Conservation (phyloP, 2,797 vertebrate species). For the Clarias laeviceps region DNA sequence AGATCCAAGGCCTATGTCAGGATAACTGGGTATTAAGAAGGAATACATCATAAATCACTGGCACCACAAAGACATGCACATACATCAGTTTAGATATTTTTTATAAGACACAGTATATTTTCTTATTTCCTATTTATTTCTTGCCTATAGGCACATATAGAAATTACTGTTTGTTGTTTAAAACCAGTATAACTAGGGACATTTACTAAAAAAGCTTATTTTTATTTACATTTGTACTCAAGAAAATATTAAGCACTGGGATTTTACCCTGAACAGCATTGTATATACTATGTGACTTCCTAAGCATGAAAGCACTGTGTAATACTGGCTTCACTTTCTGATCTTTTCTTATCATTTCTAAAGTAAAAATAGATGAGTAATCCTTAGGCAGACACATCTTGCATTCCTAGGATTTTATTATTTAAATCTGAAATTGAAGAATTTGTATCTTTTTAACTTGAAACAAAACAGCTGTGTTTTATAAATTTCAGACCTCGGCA, state of each 20-base stretch:
- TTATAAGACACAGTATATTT: neutral
- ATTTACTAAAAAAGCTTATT: neutral
- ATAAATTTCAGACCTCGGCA: neutral
- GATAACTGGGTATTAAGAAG: neutral
- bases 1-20: neutral
- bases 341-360: conserved; percentile 32
- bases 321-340: conserved; percentile 15
- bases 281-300: neutral
- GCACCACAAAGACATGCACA: neutral
- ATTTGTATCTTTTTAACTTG: neutral
- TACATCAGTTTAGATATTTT: neutral
- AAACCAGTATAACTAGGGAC: too few relatives aligned
- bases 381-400: conserved; percentile 19
- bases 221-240: neutral
- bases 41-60: neutral
- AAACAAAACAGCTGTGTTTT: neutral
- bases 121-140: neutral
- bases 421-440: conserved; percentile 8
- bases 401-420: conserved; percentile 15
- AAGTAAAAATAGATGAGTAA: conserved; percentile 21
- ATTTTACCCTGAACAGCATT: neutral
- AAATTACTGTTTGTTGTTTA: too few relatives aligned
- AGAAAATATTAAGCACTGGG: neutral
- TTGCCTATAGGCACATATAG: neutral
- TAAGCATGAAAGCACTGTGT: neutral